phyloP scores from a whole-genome alignment of 2,888 invertebrate species.

The Melinaea menophilus region DNA sequence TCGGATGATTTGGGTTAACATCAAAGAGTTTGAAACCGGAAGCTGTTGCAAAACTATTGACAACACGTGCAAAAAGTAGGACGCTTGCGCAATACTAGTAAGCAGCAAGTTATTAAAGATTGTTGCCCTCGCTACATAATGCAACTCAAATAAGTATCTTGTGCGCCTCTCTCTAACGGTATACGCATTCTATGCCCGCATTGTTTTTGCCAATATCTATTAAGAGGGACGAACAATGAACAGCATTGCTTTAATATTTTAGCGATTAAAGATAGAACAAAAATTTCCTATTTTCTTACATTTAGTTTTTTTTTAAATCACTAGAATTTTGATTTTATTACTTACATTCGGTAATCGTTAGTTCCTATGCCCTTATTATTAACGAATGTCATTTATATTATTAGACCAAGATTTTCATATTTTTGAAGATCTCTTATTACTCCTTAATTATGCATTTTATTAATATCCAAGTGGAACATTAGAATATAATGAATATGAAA shows the following conservation, averaged over 20 bases:
- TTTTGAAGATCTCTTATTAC: too few relatives aligned
- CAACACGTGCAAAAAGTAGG: constrained; percentile 67
- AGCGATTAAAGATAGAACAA: not conserved
- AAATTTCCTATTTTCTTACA: too few relatives aligned
- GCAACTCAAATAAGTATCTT: constrained; percentile 50
- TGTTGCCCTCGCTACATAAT: constrained; percentile 59
- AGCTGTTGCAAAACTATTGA: constrained; percentile 56
- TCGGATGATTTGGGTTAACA: not conserved
- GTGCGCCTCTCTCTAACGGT: constrained; percentile 60
- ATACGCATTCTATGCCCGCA: constrained; percentile 50
- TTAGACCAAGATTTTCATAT: too few relatives aligned
- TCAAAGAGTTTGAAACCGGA: constrained; percentile 39
- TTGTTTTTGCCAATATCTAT: constrained; percentile 57
- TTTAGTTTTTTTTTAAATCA: too few relatives aligned
- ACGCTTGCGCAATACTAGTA: constrained; percentile 60
- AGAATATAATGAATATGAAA: too few relatives aligned
- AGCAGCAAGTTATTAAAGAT: constrained; percentile 59
- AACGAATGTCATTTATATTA: too few relatives aligned
- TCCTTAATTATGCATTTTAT: too few relatives aligned
- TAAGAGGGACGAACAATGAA: constrained; percentile 28
- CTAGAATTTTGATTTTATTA: too few relatives aligned
- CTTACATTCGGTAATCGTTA: too few relatives aligned
- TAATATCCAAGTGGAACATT: too few relatives aligned
- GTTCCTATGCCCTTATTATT: too few relatives aligned
- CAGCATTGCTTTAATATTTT: constrained; percentile 3